A percentile compares a stretch with the other conserved stretches of the same genome.
These are phyloP conservation scores for Sarcophaga bullata DNA, from an alignment of 1,140 invertebrate genomes.

Conservation along the genomic window DNA sequence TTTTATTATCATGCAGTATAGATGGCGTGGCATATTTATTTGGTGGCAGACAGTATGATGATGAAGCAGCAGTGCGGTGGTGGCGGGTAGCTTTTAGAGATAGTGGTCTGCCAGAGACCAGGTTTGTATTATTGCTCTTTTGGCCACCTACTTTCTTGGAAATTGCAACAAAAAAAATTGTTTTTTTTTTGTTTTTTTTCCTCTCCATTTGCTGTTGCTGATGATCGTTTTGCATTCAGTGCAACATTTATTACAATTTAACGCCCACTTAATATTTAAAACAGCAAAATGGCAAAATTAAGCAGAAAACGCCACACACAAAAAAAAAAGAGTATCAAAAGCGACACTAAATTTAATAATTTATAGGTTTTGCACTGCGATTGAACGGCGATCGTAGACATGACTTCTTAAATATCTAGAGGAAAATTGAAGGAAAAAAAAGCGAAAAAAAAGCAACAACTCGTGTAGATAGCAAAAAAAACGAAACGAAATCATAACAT, in stretches of 20 bases:
- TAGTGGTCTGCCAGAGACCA: too few relatives aligned
- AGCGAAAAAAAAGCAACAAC: too few relatives aligned
- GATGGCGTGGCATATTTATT: too few relatives aligned
- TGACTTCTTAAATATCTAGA: slow-evolving; percentile 30
- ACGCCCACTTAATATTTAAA: slow-evolving; percentile 31
- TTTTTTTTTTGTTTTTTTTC: background rate
- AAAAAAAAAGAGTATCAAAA: background rate
- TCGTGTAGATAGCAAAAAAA: too few relatives aligned
- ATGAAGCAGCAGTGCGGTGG: background rate
- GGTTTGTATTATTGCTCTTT: background rate
- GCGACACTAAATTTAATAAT: slow-evolving; percentile 35
- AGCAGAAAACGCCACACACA: background rate
- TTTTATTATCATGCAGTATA: too few relatives aligned
- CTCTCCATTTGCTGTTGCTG: too few relatives aligned
- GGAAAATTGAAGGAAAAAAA: background rate
- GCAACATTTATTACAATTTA: slow-evolving; percentile 40
- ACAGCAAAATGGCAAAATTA: background rate
- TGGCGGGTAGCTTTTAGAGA: background rate
- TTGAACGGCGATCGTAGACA: slow-evolving; percentile 25
- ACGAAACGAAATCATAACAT: background rate
- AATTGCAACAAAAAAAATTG: slow-evolving; percentile 34
- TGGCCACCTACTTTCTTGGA: slow-evolving; percentile 38
- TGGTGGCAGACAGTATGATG: background rate
- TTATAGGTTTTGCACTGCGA: slow-evolving; percentile 15
- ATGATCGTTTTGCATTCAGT: slow-evolving; percentile 2